Base-by-base conservation (phyloP, 2,113 vertebrate genomes). In the Scomber japonicus region DNA sequence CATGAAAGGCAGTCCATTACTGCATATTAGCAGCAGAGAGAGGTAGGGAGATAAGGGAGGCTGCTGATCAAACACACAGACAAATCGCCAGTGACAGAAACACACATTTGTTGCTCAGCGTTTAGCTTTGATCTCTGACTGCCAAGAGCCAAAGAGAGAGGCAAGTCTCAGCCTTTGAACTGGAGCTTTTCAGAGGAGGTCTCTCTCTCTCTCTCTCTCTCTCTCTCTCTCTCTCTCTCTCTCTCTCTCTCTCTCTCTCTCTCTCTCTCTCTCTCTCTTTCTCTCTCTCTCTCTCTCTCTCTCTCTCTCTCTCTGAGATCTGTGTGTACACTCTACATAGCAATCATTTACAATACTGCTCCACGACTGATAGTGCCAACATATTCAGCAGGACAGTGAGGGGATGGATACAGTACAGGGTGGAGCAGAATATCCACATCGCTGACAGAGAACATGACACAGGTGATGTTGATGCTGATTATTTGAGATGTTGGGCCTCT, bases 91-190 rank as follows among this genome's bases (percentile, higher is more conserved):
- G 83, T 88, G 94, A 94, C 93, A 94, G 89, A 93, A 94, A 93
- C 91, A 94, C 80, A 91, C 91, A 94, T 92, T 93, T 89, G 89
- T 91, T 92, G 88, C 91, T 85, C 71, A 50, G 80, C 69, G 17
- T 91, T 94, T 90, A 91, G 89, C 91, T 95, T 94, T 94, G 93
- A 94, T 95, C 92, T 93, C 86, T 80, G 83, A 83, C 83, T 88
- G 87, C 89, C 78, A 63, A 87, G 84, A 88, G 87, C 77, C 83
- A 71, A 80, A 65, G 87, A 81, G 83, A 90, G 85, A 86, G 81
- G 85, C 68, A 70, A 90, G 85, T 75, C 81, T 80, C 79, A 90
- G 91, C 88, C 91, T 93, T 94, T 94, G 91, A 94, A 94, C 90
- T 89, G 64, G 56, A 71, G 82, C 71, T 87, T 89, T 90, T 88